Evolutionary conservation across 53 echinoderm and acorn worm genomes (phyloP).

Genomic region (Henricia sp.): DNA sequence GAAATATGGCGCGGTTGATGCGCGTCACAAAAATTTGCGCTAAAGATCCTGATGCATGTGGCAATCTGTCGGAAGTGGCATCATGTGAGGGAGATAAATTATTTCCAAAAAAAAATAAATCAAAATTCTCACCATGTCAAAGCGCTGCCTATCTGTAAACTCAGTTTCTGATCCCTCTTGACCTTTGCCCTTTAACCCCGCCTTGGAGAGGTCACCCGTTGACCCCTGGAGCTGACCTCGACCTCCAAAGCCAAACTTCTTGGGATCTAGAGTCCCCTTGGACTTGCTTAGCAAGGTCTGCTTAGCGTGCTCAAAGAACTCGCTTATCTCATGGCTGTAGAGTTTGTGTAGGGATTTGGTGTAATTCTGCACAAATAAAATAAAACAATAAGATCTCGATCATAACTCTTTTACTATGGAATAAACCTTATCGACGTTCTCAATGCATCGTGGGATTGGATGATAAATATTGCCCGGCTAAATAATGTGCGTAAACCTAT

Average conservation of each 20-base stretch:
- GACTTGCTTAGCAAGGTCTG: slow-evolving; percentile 71
- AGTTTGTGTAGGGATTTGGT: slow-evolving; percentile 82
- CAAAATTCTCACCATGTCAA: slow-evolving; percentile 86
- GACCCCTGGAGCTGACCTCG: slow-evolving; percentile 75
- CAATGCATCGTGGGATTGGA: too few species aligned
- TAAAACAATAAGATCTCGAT: too few species aligned
- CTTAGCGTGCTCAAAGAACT: slow-evolving; percentile 92
- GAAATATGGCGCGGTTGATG: too few species aligned
- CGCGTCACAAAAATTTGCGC: too few species aligned
- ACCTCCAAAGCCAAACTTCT: slow-evolving; percentile 80
- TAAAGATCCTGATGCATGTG: too few species aligned
- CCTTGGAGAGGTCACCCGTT: slow-evolving; percentile 67
- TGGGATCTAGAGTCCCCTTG: slow-evolving; percentile 69
- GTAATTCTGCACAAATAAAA: slow-evolving; percentile 88
- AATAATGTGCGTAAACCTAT: too few species aligned
- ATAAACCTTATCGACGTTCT: too few species aligned
- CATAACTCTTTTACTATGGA: too few species aligned
- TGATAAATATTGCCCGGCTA: too few species aligned
- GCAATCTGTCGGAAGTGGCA: too few species aligned
- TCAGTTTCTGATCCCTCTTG: slow-evolving; percentile 80
- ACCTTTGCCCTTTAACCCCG: slow-evolving; percentile 62
- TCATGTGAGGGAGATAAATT: too few species aligned
- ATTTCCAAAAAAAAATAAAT: background rate
- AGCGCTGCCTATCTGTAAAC: slow-evolving; percentile 86
- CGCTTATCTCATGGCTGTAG: slow-evolving; percentile 85